Base-by-base conservation (phyloP, 2,888 invertebrate species). In the Cryptus armator region DNA sequence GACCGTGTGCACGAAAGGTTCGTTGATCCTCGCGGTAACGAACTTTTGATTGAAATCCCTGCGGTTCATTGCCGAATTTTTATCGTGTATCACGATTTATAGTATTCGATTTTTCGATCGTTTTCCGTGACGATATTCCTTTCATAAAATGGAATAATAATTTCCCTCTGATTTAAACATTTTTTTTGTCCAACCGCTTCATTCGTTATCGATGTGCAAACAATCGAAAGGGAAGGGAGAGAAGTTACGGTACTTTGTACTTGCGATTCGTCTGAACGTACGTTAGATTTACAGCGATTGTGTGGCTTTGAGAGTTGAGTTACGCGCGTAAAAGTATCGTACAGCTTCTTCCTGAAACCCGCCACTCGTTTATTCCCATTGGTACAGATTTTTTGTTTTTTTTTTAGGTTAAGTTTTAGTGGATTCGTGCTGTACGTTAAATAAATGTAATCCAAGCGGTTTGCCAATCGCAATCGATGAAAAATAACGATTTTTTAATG, bases 11-110 rank as follows among this genome's bases (percentile, higher is more conserved):
- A 76, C 75, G 71, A 82, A 68, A 76, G 76, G 82, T 85, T 85
- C 85, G 66, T 82, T 80, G 85, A 85, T 80, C 79, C 80, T 76
- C 53, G 14, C 12, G 56, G 59, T 72, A 66, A 5, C 78, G 76
- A 75, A 85, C 53, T 76, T 76, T 82, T 72, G 37, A 79, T 79
- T 64, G 66, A 37, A 24, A 84, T 62, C 32, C 78, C n/a, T 32
- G 44, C 53, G 29, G 29, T 16, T 51, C 64, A 32, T 37, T 59
- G 43, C 16, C n/a, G 19, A 75, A 74, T 0, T 32, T 37, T 46
- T 37, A 46, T 53, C 32, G 16, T 48, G n/a, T 43, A 51, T 37
- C 66, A 10, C 16, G 29, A 64, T 44, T 37, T 37, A 37, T 10
- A 37, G 37, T n/a, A 64, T 46, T 64, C 4, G 19, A 74, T 62